Evolutionary conservation across 2,797 vertebrate species (phyloP).

Genomic region (Macroramphosus scolopax): DNA sequence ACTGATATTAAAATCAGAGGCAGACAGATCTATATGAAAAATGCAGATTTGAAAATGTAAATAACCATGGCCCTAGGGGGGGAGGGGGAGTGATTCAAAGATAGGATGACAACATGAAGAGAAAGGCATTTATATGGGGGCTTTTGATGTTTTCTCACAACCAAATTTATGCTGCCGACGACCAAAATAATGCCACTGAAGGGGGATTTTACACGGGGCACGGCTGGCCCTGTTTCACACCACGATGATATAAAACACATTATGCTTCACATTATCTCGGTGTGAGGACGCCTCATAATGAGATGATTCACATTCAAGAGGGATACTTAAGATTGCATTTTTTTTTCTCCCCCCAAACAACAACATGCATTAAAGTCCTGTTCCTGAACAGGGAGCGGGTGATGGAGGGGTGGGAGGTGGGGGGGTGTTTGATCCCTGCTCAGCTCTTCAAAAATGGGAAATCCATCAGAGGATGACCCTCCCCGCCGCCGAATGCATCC

Average conservation of each 20-base stretch:
- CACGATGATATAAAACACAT: slow-evolving; percentile 76
- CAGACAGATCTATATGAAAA: slow-evolving; percentile 88
- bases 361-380: slow-evolving; percentile 69
- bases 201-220: slow-evolving; percentile 75
- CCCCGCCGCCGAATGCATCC: slow-evolving; percentile 39
- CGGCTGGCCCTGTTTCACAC: slow-evolving; percentile 70
- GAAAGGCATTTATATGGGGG: slow-evolving; percentile 74
- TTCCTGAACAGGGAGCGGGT: slow-evolving; percentile 56
- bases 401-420: too few species aligned
- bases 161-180: slow-evolving; percentile 79
- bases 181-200: slow-evolving; percentile 78
- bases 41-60: slow-evolving; percentile 88
- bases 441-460: slow-evolving; percentile 11
- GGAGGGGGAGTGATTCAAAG: slow-evolving; percentile 82
- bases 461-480: slow-evolving; percentile 45
- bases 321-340: slow-evolving; percentile 73
- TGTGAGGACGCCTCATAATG: slow-evolving; percentile 75
- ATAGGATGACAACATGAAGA: slow-evolving; percentile 83
- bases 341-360: slow-evolving; percentile 74
- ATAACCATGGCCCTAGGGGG: slow-evolving; percentile 80
- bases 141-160: slow-evolving; percentile 78
- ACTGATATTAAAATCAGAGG: slow-evolving; percentile 88
- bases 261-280: slow-evolving; percentile 75
- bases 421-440: slow-evolving; percentile 54
- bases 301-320: slow-evolving; percentile 76